These are phyloP conservation scores for Lycocerus yunnanus DNA, from an alignment of 2,888 invertebrate species.

Conservation along the genomic window DNA sequence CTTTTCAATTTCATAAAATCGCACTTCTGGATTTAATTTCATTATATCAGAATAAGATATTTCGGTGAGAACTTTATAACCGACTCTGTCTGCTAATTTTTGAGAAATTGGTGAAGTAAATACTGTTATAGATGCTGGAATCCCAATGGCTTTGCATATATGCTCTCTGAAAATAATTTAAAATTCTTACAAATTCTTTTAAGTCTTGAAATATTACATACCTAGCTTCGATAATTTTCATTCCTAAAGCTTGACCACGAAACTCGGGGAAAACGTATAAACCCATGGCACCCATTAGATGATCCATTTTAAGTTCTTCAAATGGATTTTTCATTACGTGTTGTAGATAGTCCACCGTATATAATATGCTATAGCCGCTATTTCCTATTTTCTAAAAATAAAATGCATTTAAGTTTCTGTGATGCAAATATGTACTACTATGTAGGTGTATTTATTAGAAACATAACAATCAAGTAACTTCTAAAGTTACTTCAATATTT, in stretches of 20 bases:
- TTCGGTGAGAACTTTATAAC: constrained; percentile 55
- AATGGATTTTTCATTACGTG: constrained; percentile 36
- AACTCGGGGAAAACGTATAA: constrained; percentile 44
- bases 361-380: not conserved
- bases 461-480: not conserved
- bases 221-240: constrained; percentile 35
- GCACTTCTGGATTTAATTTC: constrained; percentile 35
- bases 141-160: constrained; percentile 58
- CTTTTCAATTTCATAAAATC: constrained; percentile 33
- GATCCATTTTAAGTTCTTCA: constrained; percentile 37
- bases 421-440: constrained; percentile 27
- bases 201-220: constrained; percentile 1
- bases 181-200: not conserved
- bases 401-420: too few relatives aligned
- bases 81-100: constrained; percentile 58
- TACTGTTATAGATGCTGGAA: constrained; percentile 59
- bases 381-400: not conserved
- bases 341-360: constrained; percentile 17
- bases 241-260: constrained; percentile 44
- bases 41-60: constrained; percentile 58
- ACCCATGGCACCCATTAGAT: constrained; percentile 47
- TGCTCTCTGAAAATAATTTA: constrained; percentile 53
- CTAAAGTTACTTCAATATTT: too few relatives aligned
- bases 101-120: constrained; percentile 62
- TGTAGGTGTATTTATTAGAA: constrained; percentile 57